Evolutionary conservation across 2,888 invertebrate species (phyloP).

Genomic region (Alviniconcha strummeri): DNA sequence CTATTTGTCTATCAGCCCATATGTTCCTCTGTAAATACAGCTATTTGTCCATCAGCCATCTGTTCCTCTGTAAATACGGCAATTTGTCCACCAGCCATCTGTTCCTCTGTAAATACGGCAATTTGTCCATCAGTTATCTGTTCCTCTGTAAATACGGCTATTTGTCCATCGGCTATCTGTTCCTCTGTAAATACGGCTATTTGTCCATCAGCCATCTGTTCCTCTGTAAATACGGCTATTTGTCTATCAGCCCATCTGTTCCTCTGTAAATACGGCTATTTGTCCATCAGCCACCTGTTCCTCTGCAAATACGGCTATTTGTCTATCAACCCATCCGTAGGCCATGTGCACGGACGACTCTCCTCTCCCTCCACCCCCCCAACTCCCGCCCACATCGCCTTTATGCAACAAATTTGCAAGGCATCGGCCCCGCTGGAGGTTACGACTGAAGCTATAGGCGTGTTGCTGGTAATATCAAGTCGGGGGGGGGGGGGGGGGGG

Average conservation of each 20-base stretch:
- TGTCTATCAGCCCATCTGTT: neutral
- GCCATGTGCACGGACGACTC: neutral
- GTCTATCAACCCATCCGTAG: neutral
- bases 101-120: no score
- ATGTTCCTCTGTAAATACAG: no score
- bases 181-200: neutral
- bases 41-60: no score
- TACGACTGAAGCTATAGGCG: no score
- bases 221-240: neutral
- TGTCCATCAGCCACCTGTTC: no score
- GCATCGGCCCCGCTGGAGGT: no score
- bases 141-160: neutral
- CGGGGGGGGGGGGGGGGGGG: neutral
- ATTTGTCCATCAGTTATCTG: neutral
- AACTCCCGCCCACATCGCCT: neutral
- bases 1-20: no score
- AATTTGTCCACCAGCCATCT: no score
- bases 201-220: neutral
- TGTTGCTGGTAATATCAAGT: neutral
- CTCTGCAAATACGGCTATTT: no score
- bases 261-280: neutral
- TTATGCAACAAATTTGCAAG: no score
- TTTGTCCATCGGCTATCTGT: no score
- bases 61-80: no score
- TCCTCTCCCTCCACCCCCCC: neutral